Base-by-base conservation (phyloP, 2,888 invertebrate species). In the Coleophora deauratella region DNA sequence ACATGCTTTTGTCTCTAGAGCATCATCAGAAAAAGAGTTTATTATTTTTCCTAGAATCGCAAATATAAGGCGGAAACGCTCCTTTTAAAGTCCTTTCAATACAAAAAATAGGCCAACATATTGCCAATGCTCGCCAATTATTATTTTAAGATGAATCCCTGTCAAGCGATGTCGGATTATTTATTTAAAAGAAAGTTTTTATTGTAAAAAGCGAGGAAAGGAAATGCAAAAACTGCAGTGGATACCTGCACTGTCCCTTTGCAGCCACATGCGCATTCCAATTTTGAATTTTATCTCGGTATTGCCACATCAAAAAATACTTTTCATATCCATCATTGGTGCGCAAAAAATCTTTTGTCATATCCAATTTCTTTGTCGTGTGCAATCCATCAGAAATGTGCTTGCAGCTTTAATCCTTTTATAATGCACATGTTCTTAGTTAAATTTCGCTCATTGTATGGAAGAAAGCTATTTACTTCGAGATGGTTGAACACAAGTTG, bases 151-250 rank as follows among this genome's bases (percentile, higher is more conserved):
- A 70, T 73, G 76, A 76, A 80, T 76, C 79, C 77, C 65, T 77
- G 84, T 82, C 84, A 82, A 70, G 63, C 72, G 58, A 66, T 67
- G 79, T 76, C 72, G 68, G 78, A 78, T 80, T 84, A 82, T 85
- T 84, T 82, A 84, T 84, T 84, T 84, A 80, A 78, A 84, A 85
- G 85, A 84, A 85, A 85, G 85, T 85, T 84, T 81, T 84, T 82
- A 82, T 77, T 77, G 69, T 78, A 85, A 85, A 85, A 85, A 85
- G 77, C 61, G 52, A 55, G 78, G 78, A 77, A 72, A 85, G 84
- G 85, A 85, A 85, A 85, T 85, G 82, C 82, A 85, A 85, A 85
- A 84, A 85, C 79, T 60, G 59, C 59, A 55, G 71, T 72, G 70
- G 69, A 71, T 84, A 80, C 81, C 72, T 72, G 70, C 66, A 76